These are phyloP conservation scores for Neuroscelio doddi DNA, from an alignment of 2,888 invertebrate genomes.

Conservation along the genomic window DNA sequence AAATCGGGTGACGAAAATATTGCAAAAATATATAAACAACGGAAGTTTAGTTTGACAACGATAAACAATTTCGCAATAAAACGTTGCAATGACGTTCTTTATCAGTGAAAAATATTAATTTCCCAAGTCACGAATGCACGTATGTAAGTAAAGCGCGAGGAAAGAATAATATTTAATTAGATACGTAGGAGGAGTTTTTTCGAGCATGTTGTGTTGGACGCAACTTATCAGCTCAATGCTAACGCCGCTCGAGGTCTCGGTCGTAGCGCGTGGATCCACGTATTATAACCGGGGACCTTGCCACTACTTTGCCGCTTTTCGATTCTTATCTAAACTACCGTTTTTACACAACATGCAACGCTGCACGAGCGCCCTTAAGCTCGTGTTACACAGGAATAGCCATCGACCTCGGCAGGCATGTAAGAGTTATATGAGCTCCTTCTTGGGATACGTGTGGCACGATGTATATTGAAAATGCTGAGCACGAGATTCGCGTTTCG, in stretches of 20 bases:
- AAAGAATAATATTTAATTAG: constrained; percentile 17
- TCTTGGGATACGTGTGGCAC: constrained; percentile 9
- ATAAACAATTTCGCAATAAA: too few species aligned
- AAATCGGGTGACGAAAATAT: too few species aligned
- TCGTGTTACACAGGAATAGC: constrained; percentile 30
- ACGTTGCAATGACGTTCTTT: too few species aligned
- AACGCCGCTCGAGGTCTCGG: constrained; percentile 45
- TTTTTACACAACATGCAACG: constrained; percentile 64
- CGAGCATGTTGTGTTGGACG: constrained; percentile 14
- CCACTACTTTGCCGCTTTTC: constrained; percentile 53
- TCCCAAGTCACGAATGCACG: constrained; percentile 2
- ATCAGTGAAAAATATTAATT: background rate
- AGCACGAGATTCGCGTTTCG: constrained; percentile 33
- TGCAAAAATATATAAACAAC: too few species aligned
- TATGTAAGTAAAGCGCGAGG: too few species aligned
- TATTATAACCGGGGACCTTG: constrained; percentile 56
- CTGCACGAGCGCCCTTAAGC: constrained; percentile 41
- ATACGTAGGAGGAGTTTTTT: constrained; percentile 13
- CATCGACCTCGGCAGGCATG: constrained; percentile 48
- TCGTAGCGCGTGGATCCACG: constrained; percentile 46
- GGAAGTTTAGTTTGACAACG: too few species aligned
- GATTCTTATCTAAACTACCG: constrained; percentile 58
- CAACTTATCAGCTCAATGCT: constrained; percentile 33
- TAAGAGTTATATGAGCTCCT: constrained; percentile 24
- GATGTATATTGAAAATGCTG: constrained; percentile 27